Evolutionary conservation across 2,888 invertebrate species (phyloP), one percentile per base, ranked within the genome.

Genomic region (Tridacna crocea): DNA sequence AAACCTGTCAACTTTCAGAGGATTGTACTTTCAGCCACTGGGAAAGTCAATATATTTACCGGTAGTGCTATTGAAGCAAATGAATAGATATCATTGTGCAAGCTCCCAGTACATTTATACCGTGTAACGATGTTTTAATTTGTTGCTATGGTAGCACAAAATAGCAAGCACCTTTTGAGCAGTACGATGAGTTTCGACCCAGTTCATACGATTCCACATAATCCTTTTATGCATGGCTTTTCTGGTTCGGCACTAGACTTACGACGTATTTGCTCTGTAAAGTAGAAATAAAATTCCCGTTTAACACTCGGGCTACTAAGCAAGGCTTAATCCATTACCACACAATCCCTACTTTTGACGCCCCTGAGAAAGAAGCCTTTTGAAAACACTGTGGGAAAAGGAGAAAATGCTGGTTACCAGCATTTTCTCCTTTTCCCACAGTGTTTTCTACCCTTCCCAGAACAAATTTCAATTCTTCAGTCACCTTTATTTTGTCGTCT

Each of bases 191-290:
- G 15, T 55, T 55, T 19, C 11, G 1, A 15, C 11, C 19, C 55
- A 1, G 6, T 51, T 89, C 88, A 91, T 19, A 87, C 84, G 17
- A 91, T 86, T 26, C 82, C 85, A 79, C 90, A 91, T 10, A 89
- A 77, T 19, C 76, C 82, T 55, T 85, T 83, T 72, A 88, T 88
- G 77, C 89, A 90, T 22, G 88, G 88, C 73, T 91, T 91, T 61
- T 90, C 88, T 26, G 88, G 86, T 65, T 89, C 88, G 51, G 81
- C 73, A 66, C 88, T 88, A 2, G 88, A 87, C 55, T 80, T 81
- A 26, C 90, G 81, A 36, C 91, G 79, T n/a, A 90, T 88, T 82
- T 89, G 88, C 79, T 91, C 91, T 91, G 82, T 19, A 87, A 88
- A 66, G 48, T 55, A 70, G 74, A 76, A 66, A 36, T 15, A 27